These are phyloP conservation scores for Esox niger DNA, from an alignment of 2,113 vertebrate genomes.

Conservation along the genomic window DNA sequence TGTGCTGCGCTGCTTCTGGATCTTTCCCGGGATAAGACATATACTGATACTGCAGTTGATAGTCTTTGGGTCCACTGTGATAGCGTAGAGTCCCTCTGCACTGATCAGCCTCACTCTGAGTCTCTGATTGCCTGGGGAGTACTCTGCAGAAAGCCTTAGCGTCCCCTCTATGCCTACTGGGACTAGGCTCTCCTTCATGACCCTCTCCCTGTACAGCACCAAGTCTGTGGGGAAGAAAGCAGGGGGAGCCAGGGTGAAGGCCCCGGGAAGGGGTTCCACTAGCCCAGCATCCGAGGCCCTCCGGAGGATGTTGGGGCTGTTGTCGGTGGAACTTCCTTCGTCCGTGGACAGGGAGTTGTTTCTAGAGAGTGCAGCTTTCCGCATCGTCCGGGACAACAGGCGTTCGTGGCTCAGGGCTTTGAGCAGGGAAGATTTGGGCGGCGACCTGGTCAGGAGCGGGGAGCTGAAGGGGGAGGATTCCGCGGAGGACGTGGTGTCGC, in stretches of 20 bases:
- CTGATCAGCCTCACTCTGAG: slow-evolving; percentile 76
- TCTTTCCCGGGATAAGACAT: slow-evolving; percentile 63
- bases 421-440: slow-evolving; percentile 47
- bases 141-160: slow-evolving; percentile 71
- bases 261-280: slow-evolving; percentile 35
- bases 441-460: slow-evolving; percentile 57
- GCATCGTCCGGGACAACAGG: slow-evolving; percentile 51
- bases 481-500: slow-evolving; percentile 67
- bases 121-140: slow-evolving; percentile 61
- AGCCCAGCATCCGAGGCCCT: slow-evolving; percentile 64
- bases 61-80: slow-evolving; percentile 57
- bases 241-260: slow-evolving; percentile 42
- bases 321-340: slow-evolving; percentile 78
- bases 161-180: slow-evolving; percentile 56
- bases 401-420: slow-evolving; percentile 68
- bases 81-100: slow-evolving; percentile 62
- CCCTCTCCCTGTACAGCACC: slow-evolving; percentile 43
- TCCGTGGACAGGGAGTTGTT: slow-evolving; percentile 76
- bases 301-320: slow-evolving; percentile 71
- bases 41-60: slow-evolving; percentile 74
- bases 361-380: slow-evolving; percentile 48
- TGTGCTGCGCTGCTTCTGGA: slow-evolving; percentile 70
- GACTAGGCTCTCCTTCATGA: slow-evolving; percentile 67
- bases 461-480: slow-evolving; percentile 74
- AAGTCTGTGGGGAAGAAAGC: slow-evolving; percentile 52